Percentiles rank a stretch among this genome's conserved stretches.
phyloP scores from a whole-genome alignment of 2,113 vertebrate genomes.

The Corythaeola cristata region DNA sequence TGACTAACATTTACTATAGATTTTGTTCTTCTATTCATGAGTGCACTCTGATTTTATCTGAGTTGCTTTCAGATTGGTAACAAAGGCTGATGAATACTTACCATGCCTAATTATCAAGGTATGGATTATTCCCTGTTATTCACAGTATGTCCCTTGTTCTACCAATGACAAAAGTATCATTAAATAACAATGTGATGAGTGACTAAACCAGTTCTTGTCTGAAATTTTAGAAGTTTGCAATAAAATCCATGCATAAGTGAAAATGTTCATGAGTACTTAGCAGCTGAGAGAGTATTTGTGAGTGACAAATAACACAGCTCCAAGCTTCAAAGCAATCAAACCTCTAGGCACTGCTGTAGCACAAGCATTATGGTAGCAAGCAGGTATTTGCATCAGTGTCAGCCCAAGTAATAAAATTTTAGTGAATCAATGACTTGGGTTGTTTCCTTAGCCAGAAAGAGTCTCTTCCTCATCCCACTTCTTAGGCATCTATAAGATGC shows the following conservation, averaged over 20 bases:
- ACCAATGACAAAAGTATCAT: neutral
- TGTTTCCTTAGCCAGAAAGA: neutral
- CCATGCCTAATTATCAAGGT: neutral
- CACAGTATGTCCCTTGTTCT: neutral
- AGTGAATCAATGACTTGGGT: neutral
- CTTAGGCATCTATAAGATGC: neutral
- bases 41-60: neutral
- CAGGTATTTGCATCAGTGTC: neutral
- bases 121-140: neutral
- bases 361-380: neutral
- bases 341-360: neutral
- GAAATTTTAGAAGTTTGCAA: neutral
- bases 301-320: neutral
- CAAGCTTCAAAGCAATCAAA: neutral
- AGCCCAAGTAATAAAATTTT: neutral
- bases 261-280: neutral
- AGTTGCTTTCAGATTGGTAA: neutral
- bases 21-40: neutral
- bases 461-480: neutral
- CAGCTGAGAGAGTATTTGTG: neutral
- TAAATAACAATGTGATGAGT: neutral
- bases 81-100: neutral
- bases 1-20: neutral
- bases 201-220: neutral
- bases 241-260: neutral